Base-by-base conservation (phyloP, 2,797 vertebrate genomes). In the Aeoliscus strigatus region DNA sequence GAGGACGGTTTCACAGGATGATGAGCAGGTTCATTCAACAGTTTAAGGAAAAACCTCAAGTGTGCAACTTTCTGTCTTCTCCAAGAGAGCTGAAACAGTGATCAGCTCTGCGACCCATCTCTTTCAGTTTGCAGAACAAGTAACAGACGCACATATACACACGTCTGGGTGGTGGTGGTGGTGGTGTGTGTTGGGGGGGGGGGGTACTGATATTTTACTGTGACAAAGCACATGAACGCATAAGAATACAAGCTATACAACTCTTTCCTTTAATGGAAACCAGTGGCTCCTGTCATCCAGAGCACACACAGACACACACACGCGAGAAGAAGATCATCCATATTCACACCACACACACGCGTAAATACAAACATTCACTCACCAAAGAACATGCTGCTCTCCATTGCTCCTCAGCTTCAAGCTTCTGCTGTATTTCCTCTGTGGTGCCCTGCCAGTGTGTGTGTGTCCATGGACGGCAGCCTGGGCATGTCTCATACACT, bases 351-450 rank as follows among this genome's bases (percentile, higher is more conserved):
- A 29, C 10, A 11, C 2, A 24, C 18, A 18, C 8, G 24, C 12
- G 26, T 10, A 18, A 15, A 9, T 3, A 10, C 6, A 52, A 21
- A 51, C 32, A 39, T 21, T 52, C 80, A 95, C 94, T 98, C 88
- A 98, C 95, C 94, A 78, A 98, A 94, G 90, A 95, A 98, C 92
- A 98, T 94, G 88, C 89, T 94, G 90, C 90, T 91, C 86, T 92
- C 84, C 84, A 87, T 93, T 76, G 84, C 90, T 88, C 87, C 88
- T 89, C 86, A 87, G 70, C 77, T 88, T 86, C 80, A 76, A 78
- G 86, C 81, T 59, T 86, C 84, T 75, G 87, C 86, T 83, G 86
- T 88, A 79, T 75, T 79, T 85, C 85, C 89, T 83, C 79, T 77
- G 65, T 80, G 84, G 77, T 79, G 86, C 83, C 85, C 87, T 75